Base-by-base conservation (phyloP, 2,113 vertebrate species). In the Hemicordylus capensis region DNA sequence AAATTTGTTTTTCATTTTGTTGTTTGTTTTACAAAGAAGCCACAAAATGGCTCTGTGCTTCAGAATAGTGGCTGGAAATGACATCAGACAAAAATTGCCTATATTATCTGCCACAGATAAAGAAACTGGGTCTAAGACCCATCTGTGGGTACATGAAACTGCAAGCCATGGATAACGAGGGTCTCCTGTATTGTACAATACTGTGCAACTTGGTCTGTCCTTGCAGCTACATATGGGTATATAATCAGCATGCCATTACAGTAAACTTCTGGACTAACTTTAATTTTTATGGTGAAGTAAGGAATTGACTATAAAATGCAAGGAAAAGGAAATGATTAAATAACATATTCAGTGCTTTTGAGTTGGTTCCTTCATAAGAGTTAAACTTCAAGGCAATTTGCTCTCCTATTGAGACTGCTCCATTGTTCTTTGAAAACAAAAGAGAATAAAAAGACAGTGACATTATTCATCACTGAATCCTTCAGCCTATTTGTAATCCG, bases 401-500 rank as follows among this genome's bases (percentile, higher is more conserved):
- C 85, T 91, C 72, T 90, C 73, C 85, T 89, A 63, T 75, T 88
- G 88, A 83, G 80, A n/a, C 56, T 88, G 67, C 31, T 90, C 87
- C 83, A 86, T 89, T 91, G 48, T 76, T 76, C 90, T 91, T 46
- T 89, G 31, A 44, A 76, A 92, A 89, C 90, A 92, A 85, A 87
- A 89, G 85, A 86, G 64, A 84, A 69, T 54, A 42, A 76, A 76
- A 76, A 76, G 44, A 56, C 56, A 48, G 51, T 74, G 58, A 56
- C 22, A 5, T 85, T 87, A 93, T 91, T 91, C 87, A 77, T 90
- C 81, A 90, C 80, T 1, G 5, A 88, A 89, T 79, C 76, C 1
- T 8, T 92, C 92, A 93, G 84, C 76, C 44, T 84, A 89, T 88
- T 67, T 83, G 73, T 89, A 88, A 91, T 91, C 90, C 89, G 81